These are phyloP conservation scores for Rhinolophus sinicus DNA, from an alignment of 2,113 vertebrate genomes.

Conservation along the genomic window DNA sequence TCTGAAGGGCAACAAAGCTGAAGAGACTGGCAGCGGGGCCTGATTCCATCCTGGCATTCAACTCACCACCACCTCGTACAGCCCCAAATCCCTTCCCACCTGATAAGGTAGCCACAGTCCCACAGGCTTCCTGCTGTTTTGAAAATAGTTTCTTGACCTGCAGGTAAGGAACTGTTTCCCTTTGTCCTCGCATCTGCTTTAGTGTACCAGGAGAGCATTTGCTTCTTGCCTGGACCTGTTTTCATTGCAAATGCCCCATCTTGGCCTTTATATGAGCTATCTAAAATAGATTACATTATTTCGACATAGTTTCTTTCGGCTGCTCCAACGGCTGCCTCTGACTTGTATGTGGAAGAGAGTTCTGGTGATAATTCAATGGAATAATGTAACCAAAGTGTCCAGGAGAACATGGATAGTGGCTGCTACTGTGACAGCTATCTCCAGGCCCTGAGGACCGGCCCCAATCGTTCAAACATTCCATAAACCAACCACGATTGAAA, in stretches of 20 bases:
- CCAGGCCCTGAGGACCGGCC: not conserved
- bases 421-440: not conserved
- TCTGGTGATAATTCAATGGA: not conserved
- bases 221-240: not conserved
- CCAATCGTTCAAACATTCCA: not conserved
- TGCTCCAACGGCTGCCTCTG: not conserved
- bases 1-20: rapidly evolving
- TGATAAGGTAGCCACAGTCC: not conserved
- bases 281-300: not conserved
- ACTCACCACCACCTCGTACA: not conserved
- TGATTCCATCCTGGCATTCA: not conserved
- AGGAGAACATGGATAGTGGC: not conserved
- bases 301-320: not conserved
- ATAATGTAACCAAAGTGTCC: not conserved
- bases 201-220: not conserved
- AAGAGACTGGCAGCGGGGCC: rapidly evolving
- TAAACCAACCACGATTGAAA: not conserved
- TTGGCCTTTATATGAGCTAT: not conserved
- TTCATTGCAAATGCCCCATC: not conserved
- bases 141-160: not conserved
- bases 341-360: not conserved
- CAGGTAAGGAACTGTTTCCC: not conserved
- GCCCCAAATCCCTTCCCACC: not conserved
- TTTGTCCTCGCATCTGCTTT: too few relatives aligned
- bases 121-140: not conserved